A percentile compares a stretch with the other conserved stretches of the same genome.
phyloP scores from a whole-genome alignment of 2,113 vertebrate genomes.

The Fulmarus glacialis region DNA sequence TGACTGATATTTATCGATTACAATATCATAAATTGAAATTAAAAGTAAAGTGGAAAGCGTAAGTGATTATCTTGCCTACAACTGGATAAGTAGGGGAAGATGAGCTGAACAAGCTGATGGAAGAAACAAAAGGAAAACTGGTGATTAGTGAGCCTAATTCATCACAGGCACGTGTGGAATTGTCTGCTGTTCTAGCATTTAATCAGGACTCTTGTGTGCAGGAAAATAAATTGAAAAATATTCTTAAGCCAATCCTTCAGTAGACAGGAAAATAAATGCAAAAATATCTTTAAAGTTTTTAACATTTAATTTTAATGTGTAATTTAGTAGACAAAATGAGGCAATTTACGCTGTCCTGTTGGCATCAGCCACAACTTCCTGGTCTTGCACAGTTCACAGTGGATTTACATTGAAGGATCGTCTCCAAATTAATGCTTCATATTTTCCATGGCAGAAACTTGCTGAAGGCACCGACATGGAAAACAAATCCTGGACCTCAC shows the following conservation, averaged over 20 bases:
- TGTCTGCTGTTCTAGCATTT: not conserved
- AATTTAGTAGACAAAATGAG: not conserved
- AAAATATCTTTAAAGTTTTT: not conserved
- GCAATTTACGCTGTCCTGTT: not conserved
- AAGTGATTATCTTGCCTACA: not conserved
- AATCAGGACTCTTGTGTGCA: not conserved
- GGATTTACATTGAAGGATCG: not conserved
- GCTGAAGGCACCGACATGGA: not conserved
- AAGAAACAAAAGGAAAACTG: not conserved
- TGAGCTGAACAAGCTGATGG: not conserved
- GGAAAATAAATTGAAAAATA: not conserved
- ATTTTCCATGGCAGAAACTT: not conserved
- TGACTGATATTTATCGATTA: not conserved
- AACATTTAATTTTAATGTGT: not conserved
- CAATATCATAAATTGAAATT: not conserved
- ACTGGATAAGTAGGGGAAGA: not conserved
- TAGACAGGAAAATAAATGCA: not conserved
- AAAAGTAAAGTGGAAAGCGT: not conserved
- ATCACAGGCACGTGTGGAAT: not conserved
- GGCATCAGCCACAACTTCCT: not conserved
- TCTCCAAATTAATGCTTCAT: not conserved
- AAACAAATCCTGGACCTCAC: not conserved
- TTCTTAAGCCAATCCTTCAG: not conserved
- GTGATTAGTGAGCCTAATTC: not conserved
- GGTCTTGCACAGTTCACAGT: not conserved